phyloP scores from a whole-genome alignment of 2,797 vertebrate genomes.

The Tolypeutes matacus region DNA sequence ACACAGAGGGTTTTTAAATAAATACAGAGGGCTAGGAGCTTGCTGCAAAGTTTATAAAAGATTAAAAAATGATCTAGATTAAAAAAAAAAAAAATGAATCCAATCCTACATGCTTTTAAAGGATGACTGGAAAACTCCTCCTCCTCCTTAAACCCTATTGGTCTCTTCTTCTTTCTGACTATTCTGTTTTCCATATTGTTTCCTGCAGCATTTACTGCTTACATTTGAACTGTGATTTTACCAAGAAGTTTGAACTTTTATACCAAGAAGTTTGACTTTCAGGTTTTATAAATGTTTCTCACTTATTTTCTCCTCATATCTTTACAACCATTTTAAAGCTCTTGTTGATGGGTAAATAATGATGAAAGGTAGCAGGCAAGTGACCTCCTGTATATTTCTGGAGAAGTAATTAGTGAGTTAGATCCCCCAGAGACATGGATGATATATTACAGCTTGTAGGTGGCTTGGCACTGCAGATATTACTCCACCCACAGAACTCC shows the following conservation, averaged over 20 bases:
- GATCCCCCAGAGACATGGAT: constrained; percentile 80
- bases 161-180: constrained; percentile 73
- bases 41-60: background rate
- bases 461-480: constrained; percentile 82
- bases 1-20: too few relatives aligned
- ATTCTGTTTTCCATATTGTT: constrained; percentile 69
- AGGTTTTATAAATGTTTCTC: constrained; percentile 79
- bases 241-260: constrained; percentile 55
- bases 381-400: constrained; percentile 84
- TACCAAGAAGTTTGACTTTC: constrained; percentile 58
- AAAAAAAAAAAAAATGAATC: too few relatives aligned
- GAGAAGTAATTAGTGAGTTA: constrained; percentile 86
- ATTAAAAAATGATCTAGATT: background rate
- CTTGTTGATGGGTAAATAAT: constrained; percentile 79
- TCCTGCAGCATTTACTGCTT: constrained; percentile 60
- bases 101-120: background rate
- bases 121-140: constrained; percentile 5
- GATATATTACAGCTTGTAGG: constrained; percentile 85
- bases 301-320: constrained; percentile 64
- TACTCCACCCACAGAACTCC: constrained; percentile 79
- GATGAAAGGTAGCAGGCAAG: constrained; percentile 85
- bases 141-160: background rate
- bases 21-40: background rate
- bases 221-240: constrained; percentile 65
- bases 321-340: constrained; percentile 79